Evolutionary conservation across 1,140 invertebrate genomes (phyloP).

Genomic region (Eurosta solidaginis): DNA sequence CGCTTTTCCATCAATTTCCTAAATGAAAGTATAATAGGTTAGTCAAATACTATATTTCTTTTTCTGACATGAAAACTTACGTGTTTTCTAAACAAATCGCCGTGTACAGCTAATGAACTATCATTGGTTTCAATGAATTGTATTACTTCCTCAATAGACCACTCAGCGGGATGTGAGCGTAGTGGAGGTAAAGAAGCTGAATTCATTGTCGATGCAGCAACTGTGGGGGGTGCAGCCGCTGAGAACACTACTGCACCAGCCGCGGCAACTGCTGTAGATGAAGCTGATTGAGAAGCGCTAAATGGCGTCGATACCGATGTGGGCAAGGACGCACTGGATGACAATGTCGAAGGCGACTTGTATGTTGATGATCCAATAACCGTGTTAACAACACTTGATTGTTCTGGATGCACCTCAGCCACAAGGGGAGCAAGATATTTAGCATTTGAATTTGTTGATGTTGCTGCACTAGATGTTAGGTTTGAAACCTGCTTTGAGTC

Average conservation of each 20-base stretch:
- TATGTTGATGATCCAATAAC: conserved; percentile 40
- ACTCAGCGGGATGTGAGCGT: conserved; percentile 75
- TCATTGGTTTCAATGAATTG: conserved; percentile 84
- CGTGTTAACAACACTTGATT: conserved; percentile 55
- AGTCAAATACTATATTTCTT: not conserved
- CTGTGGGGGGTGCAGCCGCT: conserved; percentile 51
- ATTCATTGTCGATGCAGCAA: conserved; percentile 42
- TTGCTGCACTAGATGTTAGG: conserved; percentile 6
- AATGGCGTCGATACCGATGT: conserved; percentile 51
- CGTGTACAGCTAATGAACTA: conserved; percentile 77
- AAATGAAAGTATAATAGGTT: conserved; percentile 47
- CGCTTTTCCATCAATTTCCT: conserved; percentile 97
- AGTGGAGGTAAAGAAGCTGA: conserved; percentile 44
- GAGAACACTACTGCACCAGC: conserved; percentile 48
- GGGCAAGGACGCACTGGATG: conserved; percentile 55
- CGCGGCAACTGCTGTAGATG: conserved; percentile 48
- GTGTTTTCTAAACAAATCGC: conserved; percentile 93
- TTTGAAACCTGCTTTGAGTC: not conserved
- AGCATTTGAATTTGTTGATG: conserved; percentile 40
- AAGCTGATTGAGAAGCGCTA: conserved; percentile 54
- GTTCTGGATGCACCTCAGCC: conserved; percentile 58
- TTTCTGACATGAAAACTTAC: conserved; percentile 66
- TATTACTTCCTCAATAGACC: conserved; percentile 95
- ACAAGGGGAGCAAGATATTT: conserved; percentile 60
- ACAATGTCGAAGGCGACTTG: conserved; percentile 54